Conservation (phyloP, 1,140 invertebrate species). For the Oppia nitens region DNA sequence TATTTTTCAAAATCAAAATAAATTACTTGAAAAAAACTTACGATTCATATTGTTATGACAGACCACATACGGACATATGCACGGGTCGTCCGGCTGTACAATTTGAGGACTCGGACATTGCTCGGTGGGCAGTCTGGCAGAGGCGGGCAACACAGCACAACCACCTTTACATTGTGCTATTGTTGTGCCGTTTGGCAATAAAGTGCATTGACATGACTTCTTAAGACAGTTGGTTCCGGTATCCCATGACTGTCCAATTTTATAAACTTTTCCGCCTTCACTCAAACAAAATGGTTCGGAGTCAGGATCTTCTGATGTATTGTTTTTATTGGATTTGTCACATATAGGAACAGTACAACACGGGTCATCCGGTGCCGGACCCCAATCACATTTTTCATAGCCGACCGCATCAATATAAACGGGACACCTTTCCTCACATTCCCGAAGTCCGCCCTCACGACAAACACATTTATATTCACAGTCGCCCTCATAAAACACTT, state of each 20-base stretch:
- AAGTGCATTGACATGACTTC: constrained; percentile 20
- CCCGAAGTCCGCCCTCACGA: constrained; percentile 46
- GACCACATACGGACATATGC: constrained; percentile 22
- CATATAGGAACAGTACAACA: constrained; percentile 68
- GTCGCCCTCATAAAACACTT: constrained; percentile 49
- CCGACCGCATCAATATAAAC: constrained; percentile 27
- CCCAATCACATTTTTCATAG: constrained; percentile 42
- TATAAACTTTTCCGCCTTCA: constrained; percentile 30
- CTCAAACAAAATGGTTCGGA: constrained; percentile 35
- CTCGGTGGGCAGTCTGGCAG: constrained; percentile 18
- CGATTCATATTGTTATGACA: constrained; percentile 20
- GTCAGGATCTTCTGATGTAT: constrained; percentile 21
- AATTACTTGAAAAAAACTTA: constrained; percentile 2
- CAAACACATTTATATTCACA: constrained; percentile 60
- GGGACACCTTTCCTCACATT: constrained; percentile 46
- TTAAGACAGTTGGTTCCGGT: constrained; percentile 16
- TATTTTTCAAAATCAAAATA: no score
- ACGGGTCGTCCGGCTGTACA: constrained; percentile 21
- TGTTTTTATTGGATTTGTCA: constrained; percentile 44
- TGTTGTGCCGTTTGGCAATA: constrained; percentile 18
- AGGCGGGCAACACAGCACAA: constrained; percentile 19
- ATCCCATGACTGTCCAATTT: constrained; percentile 21
- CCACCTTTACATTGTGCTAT: constrained; percentile 20
- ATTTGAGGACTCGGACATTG: constrained; percentile 21
- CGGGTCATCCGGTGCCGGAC: constrained; percentile 49